These are phyloP conservation scores for Drosophila willistoni DNA, from an alignment of 1,140 invertebrate genomes.

Conservation along the genomic window DNA sequence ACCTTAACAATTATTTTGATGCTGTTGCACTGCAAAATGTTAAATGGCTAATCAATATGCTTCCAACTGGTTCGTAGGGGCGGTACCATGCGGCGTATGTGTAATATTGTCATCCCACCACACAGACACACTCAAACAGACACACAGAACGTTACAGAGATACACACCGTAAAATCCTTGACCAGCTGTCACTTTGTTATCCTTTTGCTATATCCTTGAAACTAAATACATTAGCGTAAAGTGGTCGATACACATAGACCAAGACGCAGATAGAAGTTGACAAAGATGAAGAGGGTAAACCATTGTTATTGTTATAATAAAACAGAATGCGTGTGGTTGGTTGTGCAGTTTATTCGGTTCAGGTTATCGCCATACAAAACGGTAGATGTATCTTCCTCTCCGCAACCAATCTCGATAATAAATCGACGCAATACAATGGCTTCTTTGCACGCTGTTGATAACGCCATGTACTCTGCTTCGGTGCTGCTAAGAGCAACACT, in stretches of 20 bases:
- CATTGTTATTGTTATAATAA: conserved; percentile 6
- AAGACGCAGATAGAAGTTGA: not conserved
- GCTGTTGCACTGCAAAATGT: conserved; percentile 65
- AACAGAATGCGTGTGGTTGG: too few species aligned
- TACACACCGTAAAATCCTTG: conserved; percentile 73
- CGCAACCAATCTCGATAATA: too few species aligned
- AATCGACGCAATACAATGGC: too few species aligned
- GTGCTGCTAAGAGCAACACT: too few species aligned
- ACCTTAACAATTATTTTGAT: conserved; percentile 60
- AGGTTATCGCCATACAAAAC: too few species aligned
- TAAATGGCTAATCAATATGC: conserved; percentile 61
- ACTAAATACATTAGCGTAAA: conserved; percentile 59
- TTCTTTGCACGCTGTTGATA: too few species aligned
- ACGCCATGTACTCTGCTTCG: too few species aligned
- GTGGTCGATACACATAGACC: conserved; percentile 33
- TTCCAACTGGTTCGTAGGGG: not conserved
- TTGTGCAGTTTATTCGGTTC: too few species aligned
- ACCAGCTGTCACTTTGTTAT: conserved; percentile 50
- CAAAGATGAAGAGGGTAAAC: not conserved
- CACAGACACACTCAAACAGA: too few species aligned
- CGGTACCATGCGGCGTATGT: conserved; percentile 45
- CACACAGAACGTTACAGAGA: conserved; percentile 9
- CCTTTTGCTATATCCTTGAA: conserved; percentile 55
- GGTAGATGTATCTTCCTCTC: too few species aligned
- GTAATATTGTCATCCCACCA: conserved; percentile 41